Base-by-base conservation (phyloP, 2,113 vertebrate species). In the Coregonus clupeaformis region DNA sequence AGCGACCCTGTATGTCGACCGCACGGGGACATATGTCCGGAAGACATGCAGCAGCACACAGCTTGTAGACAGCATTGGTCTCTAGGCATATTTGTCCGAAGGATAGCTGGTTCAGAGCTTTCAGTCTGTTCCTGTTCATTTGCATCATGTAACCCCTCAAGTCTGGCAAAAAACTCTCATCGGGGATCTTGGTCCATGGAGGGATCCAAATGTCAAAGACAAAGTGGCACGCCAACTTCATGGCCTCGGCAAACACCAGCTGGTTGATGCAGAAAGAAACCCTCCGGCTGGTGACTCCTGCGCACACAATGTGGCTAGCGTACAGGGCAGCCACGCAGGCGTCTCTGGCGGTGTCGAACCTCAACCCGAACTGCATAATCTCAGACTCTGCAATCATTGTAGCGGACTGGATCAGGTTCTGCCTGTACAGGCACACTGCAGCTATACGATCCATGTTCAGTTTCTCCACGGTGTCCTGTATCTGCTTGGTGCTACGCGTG, bases 191-290 rank as follows among this genome's bases (percentile, higher is more conserved):
- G 18, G 66, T 68, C 66, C 66, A 68, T 1, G 66, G 66, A 68
- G 66, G 66, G 66, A 68, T 68, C 66, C 66, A n/a, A n/a, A 68
- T 42, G 66, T 68, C 66, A 22, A 68, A 68, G 12, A 68, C 66
- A 68, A 68, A 68, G 66, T 68, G 32, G 0, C 66, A 68, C 2
- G 66, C 30, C 32, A 68, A 68, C 66, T 68, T 68, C 66, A 68
- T 68, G 20, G 66, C 66, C 66, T 68, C 66, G 6, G 66, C 66
- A 45, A 68, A 68, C 66, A 45, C 55, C 59, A 73, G 59, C 24
- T 73, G 32, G 71, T 52, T 73, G 71, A 59, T 59, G 55, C 55
- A 59, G 55, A 59, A 59, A 2, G 55, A 59, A 59, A 59, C 55
- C 20, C 55, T 59, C 16, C 55, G 55, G 7, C 55, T 59, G 55